A percentile compares a stretch with the other conserved stretches of the same genome.
These are phyloP conservation scores for Phyllotreta striolata DNA, from an alignment of 2,888 invertebrate genomes.

Conservation along the genomic window DNA sequence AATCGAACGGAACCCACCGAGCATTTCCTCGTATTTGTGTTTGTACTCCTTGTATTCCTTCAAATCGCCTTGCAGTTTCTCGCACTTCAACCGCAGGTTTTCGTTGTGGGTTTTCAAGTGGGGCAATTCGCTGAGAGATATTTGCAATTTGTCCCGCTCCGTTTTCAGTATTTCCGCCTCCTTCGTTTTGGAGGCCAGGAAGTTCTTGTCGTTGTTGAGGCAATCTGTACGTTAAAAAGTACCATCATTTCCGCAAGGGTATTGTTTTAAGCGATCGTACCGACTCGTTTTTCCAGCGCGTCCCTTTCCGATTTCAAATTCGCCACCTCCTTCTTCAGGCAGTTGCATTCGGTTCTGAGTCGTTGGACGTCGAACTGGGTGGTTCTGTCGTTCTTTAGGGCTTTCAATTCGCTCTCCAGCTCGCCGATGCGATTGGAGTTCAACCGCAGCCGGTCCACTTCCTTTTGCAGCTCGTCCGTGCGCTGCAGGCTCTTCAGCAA, in stretches of 20 bases:
- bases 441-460: conserved; percentile 44
- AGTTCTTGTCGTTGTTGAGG: conserved; percentile 42
- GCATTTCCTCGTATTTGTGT: neutral
- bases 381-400: conserved; percentile 43
- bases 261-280: conserved; percentile 34
- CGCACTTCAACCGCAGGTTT: conserved; percentile 47
- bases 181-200: conserved; percentile 42
- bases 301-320: conserved; percentile 42
- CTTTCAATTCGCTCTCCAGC: conserved; percentile 38
- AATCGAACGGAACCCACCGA: neutral
- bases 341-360: conserved; percentile 36
- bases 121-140: conserved; percentile 51
- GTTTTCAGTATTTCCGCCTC: conserved; percentile 54
- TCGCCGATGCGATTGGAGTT: conserved; percentile 43
- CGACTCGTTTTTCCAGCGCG: conserved; percentile 42
- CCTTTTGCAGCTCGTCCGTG: conserved; percentile 42
- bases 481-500: conserved; percentile 45
- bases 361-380: conserved; percentile 37
- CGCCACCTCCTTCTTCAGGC: conserved; percentile 41
- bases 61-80: conserved; percentile 42
- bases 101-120: conserved; percentile 50
- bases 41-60: too few relatives aligned
- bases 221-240: conserved; percentile 9
- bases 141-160: conserved; percentile 53
- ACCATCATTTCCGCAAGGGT: too few relatives aligned